Evolutionary conservation across 1,140 invertebrate species (phyloP).

Genomic region (Temnothorax nylanderi): DNA sequence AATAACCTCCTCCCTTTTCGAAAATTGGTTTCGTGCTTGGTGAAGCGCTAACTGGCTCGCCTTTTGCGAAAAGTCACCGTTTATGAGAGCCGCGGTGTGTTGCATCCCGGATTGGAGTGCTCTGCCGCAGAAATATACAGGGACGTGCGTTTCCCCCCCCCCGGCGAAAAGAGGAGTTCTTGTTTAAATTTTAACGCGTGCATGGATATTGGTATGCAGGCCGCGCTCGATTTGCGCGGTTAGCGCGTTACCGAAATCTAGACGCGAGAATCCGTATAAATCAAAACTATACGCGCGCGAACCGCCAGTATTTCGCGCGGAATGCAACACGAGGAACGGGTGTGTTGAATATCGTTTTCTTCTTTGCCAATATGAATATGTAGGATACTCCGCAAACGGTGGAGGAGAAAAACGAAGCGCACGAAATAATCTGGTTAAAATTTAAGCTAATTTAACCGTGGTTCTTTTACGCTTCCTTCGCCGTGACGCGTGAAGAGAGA

Average conservation of each 20-base stretch:
- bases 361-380: slow-evolving; percentile 44
- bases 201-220: slow-evolving; percentile 37
- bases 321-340: not conserved
- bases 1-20: slow-evolving; percentile 72
- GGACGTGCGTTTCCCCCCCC: not conserved
- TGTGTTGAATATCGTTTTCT: slow-evolving; percentile 34
- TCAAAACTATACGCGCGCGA: slow-evolving; percentile 32
- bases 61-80: slow-evolving; percentile 56
- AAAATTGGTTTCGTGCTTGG: slow-evolving; percentile 76
- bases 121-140: slow-evolving; percentile 10
- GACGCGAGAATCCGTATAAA: slow-evolving; percentile 39
- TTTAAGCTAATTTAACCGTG: not conserved
- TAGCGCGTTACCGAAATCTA: slow-evolving; percentile 52
- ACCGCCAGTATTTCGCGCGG: slow-evolving; percentile 21
- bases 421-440: not conserved
- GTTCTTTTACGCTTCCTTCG: not conserved
- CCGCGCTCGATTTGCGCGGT: slow-evolving; percentile 42
- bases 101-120: slow-evolving; percentile 17
- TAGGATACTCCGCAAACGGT: not conserved
- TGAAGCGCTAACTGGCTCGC: slow-evolving; percentile 71
- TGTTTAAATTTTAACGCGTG: slow-evolving; percentile 53
- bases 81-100: slow-evolving; percentile 27
- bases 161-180: slow-evolving; percentile 18
- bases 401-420: not conserved
- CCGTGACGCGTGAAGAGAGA: not conserved